Conservation (phyloP, 2,113 vertebrate genomes). For the Alouatta palliata region DNA sequence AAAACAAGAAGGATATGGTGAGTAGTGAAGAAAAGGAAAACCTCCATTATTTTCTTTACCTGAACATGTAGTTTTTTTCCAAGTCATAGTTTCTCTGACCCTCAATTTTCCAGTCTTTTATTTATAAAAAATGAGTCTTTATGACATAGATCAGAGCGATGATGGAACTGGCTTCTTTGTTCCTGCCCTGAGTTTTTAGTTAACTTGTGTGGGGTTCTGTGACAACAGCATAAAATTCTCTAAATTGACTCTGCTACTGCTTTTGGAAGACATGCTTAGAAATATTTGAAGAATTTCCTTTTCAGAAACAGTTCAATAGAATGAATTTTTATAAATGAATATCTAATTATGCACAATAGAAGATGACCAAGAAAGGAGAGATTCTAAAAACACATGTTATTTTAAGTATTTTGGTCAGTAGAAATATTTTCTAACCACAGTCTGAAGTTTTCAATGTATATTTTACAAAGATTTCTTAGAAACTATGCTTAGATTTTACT, state of each 20-base stretch:
- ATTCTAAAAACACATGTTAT: neutral
- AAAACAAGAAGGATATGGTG: neutral
- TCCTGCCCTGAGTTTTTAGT: neutral
- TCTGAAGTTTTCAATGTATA: neutral
- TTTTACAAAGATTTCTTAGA: slow-evolving; percentile 43
- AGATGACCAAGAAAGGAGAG: slow-evolving; percentile 59
- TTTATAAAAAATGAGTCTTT: slow-evolving; percentile 19
- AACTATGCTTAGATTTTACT: slow-evolving; percentile 28
- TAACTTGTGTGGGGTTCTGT: slow-evolving; percentile 7
- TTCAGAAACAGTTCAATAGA: slow-evolving; percentile 58
- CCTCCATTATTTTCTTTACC: neutral
- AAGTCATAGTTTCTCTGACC: neutral
- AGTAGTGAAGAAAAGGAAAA: neutral
- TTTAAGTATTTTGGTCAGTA: slow-evolving; percentile 9
- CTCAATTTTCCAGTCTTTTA: slow-evolving; percentile 20
- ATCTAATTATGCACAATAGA: slow-evolving; percentile 15
- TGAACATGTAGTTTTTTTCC: neutral
- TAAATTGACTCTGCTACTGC: slow-evolving; percentile 40
- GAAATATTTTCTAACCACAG: neutral
- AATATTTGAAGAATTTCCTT: slow-evolving; percentile 67
- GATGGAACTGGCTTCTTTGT: neutral
- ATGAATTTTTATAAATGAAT: slow-evolving; percentile 1
- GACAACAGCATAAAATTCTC: slow-evolving; percentile 43
- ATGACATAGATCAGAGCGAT: neutral
- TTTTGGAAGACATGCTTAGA: slow-evolving; percentile 34